Percentiles rank a stretch among this genome's conserved stretches.
These are phyloP conservation scores for Serilophus lunatus DNA, from an alignment of 2,113 vertebrate species.

Conservation along the genomic window DNA sequence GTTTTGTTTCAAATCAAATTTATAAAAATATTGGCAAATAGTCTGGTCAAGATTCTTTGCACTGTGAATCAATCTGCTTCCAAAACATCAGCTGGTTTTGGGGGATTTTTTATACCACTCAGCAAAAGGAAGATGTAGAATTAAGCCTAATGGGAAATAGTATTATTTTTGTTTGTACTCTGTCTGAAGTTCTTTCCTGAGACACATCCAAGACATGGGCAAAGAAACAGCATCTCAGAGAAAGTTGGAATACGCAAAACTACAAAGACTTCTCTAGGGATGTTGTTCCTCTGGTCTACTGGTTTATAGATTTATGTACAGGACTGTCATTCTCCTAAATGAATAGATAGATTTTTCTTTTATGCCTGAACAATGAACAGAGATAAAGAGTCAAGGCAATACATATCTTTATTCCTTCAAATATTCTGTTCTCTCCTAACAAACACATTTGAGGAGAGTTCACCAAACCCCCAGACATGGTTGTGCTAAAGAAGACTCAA, in stretches of 20 bases:
- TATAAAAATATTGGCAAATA: neutral
- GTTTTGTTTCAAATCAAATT: neutral
- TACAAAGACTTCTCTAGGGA: constrained; percentile 18
- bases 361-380: neutral
- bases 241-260: neutral
- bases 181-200: neutral
- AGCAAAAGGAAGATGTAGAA: neutral
- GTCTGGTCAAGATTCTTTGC: neutral
- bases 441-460: neutral
- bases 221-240: neutral
- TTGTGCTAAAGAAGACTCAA: neutral
- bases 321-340: neutral
- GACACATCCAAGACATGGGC: neutral
- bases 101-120: neutral
- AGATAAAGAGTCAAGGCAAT: neutral
- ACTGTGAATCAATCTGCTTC: neutral
- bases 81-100: neutral
- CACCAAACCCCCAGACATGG: neutral
- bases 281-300: neutral
- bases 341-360: neutral
- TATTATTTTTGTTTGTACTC: neutral
- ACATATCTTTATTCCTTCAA: neutral
- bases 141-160: neutral
- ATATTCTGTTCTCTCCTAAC: neutral
- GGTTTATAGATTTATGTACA: constrained; percentile 1